Base-by-base conservation (phyloP, 2,888 invertebrate genomes). In the Caenorhabditis panamensis region DNA sequence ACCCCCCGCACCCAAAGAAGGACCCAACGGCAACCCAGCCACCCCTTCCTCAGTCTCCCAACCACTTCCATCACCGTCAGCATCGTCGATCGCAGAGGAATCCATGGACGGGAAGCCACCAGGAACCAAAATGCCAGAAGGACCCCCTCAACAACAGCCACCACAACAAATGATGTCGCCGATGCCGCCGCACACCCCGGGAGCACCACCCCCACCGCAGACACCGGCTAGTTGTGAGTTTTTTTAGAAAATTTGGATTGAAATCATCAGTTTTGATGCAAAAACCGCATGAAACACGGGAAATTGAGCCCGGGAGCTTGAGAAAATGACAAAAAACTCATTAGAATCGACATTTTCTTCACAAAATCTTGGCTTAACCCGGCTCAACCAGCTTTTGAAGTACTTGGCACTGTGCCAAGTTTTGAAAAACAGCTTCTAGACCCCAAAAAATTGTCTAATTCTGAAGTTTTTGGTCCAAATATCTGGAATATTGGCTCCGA, bases 81-180 rank as follows among this genome's bases (percentile, higher is more conserved):
- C 82, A 9, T 80, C 83, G 9, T 83, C 86, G 13, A 81, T 82
- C 13, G 82, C 82, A 11, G 84, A 82, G 18, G 86, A 86, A n/a
- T 79, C 78, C 36, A 18, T 81, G 37, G 85, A 85, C n/a, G 85
- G 78, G 8, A 85, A 81, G 44, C 72, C 78, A 20, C 44, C 47
- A 13, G 68, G 47, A 16, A 49, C 72, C 11, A 59, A 66, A 24
- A 53, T 62, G 56, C 79, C 53, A 18, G 16, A 8, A 16, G 41
- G 41, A 41, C 41, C 41, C 13, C 41, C 79, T 22, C 54, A 51
- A 28, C 66, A 20, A 6, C 62, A 54, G 2, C 59, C 58, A 37
- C 63, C 53, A 20, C 71, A 47, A 11, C 72, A 72, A 26, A 62
- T 73, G 16, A 67, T 68, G 79, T 68, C 79, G 8, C 73, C 68